These are phyloP conservation scores for Sympetrum striolatum DNA, from an alignment of 2,888 invertebrate species.

Conservation along the genomic window DNA sequence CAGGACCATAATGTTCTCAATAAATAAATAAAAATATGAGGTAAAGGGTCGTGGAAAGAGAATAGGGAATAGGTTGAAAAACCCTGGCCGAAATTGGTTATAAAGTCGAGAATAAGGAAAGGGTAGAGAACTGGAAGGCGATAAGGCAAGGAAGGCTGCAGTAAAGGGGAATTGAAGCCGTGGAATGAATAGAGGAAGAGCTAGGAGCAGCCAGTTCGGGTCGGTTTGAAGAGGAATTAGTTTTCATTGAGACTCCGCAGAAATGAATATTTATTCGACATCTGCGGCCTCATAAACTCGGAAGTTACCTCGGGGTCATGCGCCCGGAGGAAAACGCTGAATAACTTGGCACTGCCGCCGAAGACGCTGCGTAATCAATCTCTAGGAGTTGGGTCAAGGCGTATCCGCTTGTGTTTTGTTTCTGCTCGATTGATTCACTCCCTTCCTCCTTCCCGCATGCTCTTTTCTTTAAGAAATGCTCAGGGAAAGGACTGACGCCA, in stretches of 20 bases:
- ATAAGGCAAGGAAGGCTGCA: not conserved
- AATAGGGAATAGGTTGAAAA: not conserved
- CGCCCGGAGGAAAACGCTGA: not conserved
- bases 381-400: not conserved
- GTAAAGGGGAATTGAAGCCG: not conserved
- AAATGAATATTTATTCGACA: constrained; percentile 23
- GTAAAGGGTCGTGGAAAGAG: not conserved
- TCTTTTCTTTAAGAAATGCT: not conserved
- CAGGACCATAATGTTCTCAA: too few species aligned
- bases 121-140: not conserved
- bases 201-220: not conserved
- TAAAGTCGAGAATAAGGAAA: not conserved
- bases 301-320: not conserved
- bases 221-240: not conserved
- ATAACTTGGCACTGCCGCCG: not conserved
- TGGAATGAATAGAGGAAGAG: not conserved
- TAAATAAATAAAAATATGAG: too few species aligned
- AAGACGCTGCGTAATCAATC: constrained; percentile 1
- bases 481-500: too few species aligned
- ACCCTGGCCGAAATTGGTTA: not conserved
- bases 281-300: not conserved
- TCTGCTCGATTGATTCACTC: not conserved
- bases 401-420: not conserved
- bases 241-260: constrained; percentile 13
- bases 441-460: not conserved